These are phyloP conservation scores for Amniataba percoides DNA, from an alignment of 2,797 vertebrate genomes.

Conservation along the genomic window DNA sequence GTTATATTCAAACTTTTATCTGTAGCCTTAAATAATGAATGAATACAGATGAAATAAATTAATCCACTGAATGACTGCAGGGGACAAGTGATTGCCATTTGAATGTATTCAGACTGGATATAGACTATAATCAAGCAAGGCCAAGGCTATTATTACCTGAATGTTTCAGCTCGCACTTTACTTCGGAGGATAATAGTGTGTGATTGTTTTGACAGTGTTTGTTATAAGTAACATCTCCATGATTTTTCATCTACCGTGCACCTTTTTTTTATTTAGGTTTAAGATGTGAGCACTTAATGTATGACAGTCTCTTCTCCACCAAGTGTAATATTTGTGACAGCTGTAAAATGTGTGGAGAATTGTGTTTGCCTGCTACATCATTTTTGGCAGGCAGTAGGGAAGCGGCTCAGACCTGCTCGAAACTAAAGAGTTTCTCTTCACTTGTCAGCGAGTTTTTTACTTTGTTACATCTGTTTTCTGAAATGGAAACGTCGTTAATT, in stretches of 20 bases:
- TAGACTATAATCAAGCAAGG: constrained; percentile 51
- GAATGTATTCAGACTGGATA: constrained; percentile 52
- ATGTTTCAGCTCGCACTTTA: constrained; percentile 15
- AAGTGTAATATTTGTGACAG: neutral
- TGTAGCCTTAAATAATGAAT: constrained; percentile 52
- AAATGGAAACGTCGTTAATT: neutral
- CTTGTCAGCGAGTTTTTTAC: neutral
- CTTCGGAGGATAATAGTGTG: constrained; percentile 38
- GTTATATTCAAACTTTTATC: constrained; percentile 49
- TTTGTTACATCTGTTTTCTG: neutral
- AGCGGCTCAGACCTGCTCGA: neutral
- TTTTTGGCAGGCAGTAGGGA: neutral
- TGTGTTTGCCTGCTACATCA: neutral
- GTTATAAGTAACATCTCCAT: constrained; percentile 23
- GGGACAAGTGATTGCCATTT: constrained; percentile 57
- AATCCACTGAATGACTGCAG: constrained; percentile 61
- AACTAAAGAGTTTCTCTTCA: neutral
- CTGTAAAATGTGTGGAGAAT: neutral
- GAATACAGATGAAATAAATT: constrained; percentile 54
- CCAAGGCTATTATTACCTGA: constrained; percentile 56
- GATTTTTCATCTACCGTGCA: constrained; percentile 12
- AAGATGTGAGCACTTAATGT: neutral
- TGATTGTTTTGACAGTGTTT: constrained; percentile 40
- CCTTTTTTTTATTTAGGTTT: neutral
- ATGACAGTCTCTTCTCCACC: neutral